Conservation (phyloP, 2,797 vertebrate genomes). For the Poeciliopsis paucimaculata region DNA sequence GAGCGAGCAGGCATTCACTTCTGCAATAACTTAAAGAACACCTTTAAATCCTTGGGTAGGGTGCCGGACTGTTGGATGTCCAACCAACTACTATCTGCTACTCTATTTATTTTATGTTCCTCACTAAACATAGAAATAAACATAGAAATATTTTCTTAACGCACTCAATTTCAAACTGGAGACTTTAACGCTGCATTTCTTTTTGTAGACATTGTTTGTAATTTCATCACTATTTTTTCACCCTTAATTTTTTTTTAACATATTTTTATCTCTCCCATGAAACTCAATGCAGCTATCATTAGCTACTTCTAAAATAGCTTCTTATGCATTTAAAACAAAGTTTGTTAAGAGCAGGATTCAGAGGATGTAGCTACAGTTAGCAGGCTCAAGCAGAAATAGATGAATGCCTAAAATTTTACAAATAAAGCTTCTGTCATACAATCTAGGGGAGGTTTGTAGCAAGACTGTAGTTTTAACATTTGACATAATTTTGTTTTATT, state of each 20-base stretch:
- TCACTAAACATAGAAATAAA: neutral
- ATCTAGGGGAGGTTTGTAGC: neutral
- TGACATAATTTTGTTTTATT: neutral
- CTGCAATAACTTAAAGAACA: neutral
- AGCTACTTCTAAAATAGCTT: neutral
- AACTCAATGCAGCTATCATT: neutral
- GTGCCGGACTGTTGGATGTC: neutral
- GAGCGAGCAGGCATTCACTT: neutral
- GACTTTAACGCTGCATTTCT: too few relatives aligned
- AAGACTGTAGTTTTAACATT: neutral
- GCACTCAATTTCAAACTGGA: neutral
- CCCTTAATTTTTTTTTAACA: neutral
- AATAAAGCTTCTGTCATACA: neutral
- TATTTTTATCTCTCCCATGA: neutral
- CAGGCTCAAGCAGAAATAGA: neutral
- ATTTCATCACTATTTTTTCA: neutral
- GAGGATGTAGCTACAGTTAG: conserved; percentile 37
- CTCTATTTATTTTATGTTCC: neutral
- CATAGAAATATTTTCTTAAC: neutral
- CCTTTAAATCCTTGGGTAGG: too few relatives aligned
- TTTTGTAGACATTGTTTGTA: neutral
- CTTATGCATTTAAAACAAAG: neutral
- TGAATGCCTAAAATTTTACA: neutral
- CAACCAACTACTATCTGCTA: too few relatives aligned
- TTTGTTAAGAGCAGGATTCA: conserved; percentile 24